Evolutionary conservation across 1,140 invertebrate genomes (phyloP).

Genomic region (Drosophila melanica): DNA sequence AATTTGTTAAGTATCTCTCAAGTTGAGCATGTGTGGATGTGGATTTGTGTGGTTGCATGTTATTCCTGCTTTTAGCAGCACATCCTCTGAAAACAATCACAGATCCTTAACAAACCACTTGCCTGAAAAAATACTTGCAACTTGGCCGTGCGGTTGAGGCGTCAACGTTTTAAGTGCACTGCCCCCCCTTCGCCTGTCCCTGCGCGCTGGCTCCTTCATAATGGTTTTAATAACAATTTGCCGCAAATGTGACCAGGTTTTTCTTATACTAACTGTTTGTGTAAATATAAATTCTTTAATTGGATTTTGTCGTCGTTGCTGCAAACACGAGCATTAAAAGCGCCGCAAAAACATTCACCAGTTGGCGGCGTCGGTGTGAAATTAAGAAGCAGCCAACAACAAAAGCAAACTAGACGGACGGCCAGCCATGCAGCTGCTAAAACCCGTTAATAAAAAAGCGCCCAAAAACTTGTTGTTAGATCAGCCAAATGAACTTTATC

Average conservation of each 20-base stretch:
- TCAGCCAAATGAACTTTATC: conserved; percentile 29
- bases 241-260: conserved; percentile 65
- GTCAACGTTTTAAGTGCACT: conserved; percentile 65
- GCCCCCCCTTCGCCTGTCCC: background rate
- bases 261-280: conserved; percentile 49
- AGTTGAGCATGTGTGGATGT: conserved; percentile 67
- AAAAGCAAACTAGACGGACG: conserved; percentile 48
- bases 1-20: conserved; percentile 68
- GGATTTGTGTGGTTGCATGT: conserved; percentile 30
- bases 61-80: conserved; percentile 38
- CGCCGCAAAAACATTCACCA: conserved; percentile 51
- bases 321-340: conserved; percentile 61
- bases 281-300: conserved; percentile 81
- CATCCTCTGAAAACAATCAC: conserved; percentile 61
- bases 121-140: conserved; percentile 26
- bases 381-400: conserved; percentile 51
- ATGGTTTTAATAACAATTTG: conserved; percentile 79
- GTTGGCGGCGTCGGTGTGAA: conserved; percentile 60
- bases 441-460: conserved; percentile 72
- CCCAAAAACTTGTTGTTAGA: conserved; percentile 31
- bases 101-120: conserved; percentile 68
- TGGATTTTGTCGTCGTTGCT: conserved; percentile 71
- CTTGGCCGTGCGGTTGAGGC: conserved; percentile 56
- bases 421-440: conserved; percentile 54
- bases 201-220: conserved; percentile 53